Percentiles rank a stretch among this genome's conserved stretches.
Evolutionary conservation across 2,888 invertebrate species (phyloP).

Genomic region (Adela reaumurella): DNA sequence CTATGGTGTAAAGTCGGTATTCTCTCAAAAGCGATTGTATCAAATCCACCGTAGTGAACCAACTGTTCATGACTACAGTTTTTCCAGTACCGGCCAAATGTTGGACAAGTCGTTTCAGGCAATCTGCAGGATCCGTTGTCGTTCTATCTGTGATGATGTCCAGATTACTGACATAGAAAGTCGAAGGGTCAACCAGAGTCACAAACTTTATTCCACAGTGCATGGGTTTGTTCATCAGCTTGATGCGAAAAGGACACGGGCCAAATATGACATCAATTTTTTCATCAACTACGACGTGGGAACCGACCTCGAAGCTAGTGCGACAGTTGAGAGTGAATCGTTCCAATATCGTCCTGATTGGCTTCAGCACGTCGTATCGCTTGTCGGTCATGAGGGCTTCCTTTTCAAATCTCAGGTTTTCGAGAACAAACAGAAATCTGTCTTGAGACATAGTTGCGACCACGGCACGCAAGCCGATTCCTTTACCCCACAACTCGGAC

Average conservation of each 20-base stretch:
- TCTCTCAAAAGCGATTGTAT: constrained; percentile 26
- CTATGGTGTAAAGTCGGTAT: constrained; percentile 28
- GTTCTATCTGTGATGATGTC: constrained; percentile 40
- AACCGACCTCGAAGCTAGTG: constrained; percentile 28
- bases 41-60: constrained; percentile 30
- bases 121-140: constrained; percentile 29
- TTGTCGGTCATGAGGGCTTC: constrained; percentile 23
- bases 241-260: constrained; percentile 41
- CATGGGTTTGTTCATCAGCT: constrained; percentile 32
- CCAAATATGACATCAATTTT: constrained; percentile 38
- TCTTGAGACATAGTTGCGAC: constrained; percentile 32
- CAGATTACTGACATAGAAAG: constrained; percentile 40
- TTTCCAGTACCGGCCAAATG: constrained; percentile 33
- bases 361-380: constrained; percentile 34
- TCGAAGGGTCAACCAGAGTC: constrained; percentile 34
- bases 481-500: constrained; percentile 35
- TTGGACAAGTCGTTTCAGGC: constrained; percentile 31
- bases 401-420: constrained; percentile 34
- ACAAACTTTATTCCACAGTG: constrained; percentile 39
- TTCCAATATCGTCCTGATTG: constrained; percentile 41
- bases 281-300: constrained; percentile 37
- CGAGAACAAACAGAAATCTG: constrained; percentile 34
- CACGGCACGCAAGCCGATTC: constrained; percentile 29
- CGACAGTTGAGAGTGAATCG: constrained; percentile 45
- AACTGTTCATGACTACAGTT: constrained; percentile 36